These are phyloP conservation scores for Girardinus metallicus DNA, from an alignment of 2,797 vertebrate species.

Conservation along the genomic window DNA sequence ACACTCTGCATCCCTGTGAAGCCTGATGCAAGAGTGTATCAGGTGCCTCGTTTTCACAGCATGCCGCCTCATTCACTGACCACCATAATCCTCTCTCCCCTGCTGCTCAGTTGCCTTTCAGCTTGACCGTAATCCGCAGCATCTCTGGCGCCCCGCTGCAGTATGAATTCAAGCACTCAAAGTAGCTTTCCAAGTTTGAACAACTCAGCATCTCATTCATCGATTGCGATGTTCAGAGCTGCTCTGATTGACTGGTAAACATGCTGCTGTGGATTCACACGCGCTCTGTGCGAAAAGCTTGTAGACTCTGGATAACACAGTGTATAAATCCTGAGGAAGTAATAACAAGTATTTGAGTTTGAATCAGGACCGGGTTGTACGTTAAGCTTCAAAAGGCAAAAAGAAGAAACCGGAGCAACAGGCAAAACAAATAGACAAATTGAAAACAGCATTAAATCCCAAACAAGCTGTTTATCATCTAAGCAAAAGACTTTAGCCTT, in stretches of 20 bases:
- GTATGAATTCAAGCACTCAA: slow-evolving; percentile 75
- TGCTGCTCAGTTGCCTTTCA: slow-evolving; percentile 70
- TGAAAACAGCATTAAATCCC: not conserved
- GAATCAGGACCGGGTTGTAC: not conserved
- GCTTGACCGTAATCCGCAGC: slow-evolving; percentile 69
- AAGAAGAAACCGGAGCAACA: not conserved
- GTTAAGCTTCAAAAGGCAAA: not conserved
- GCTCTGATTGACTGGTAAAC: not conserved
- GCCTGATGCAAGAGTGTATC: slow-evolving; percentile 55
- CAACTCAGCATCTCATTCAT: slow-evolving; percentile 36
- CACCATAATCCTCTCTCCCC: slow-evolving; percentile 69
- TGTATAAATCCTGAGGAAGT: not conserved
- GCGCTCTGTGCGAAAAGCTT: slow-evolving; percentile 15
- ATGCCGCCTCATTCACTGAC: slow-evolving; percentile 64
- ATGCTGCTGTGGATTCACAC: slow-evolving; percentile 9
- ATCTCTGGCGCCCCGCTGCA: slow-evolving; percentile 67
- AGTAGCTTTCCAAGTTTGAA: slow-evolving; percentile 35
- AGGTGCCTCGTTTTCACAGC: slow-evolving; percentile 65
- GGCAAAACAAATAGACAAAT: not conserved
- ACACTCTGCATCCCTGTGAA: slow-evolving; percentile 32
- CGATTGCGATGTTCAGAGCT: slow-evolving; percentile 7
- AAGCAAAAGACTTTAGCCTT: not conserved
- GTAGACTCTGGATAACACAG: not conserved
- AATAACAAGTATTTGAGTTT: not conserved
- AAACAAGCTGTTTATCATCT: not conserved